Conservation (phyloP, 2,113 vertebrate genomes). For the Myotis davidii region DNA sequence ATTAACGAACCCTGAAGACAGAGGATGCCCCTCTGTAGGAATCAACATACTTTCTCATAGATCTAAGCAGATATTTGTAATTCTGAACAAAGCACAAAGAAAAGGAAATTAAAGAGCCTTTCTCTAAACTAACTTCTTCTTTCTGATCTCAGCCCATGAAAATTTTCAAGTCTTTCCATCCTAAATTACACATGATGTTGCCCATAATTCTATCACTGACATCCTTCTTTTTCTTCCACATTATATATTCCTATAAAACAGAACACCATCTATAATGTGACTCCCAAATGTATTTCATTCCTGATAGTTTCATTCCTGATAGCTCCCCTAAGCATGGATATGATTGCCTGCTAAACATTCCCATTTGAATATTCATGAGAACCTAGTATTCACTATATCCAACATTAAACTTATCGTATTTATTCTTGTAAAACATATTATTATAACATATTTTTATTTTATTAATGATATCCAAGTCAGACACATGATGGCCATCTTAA, state of each 20-base stretch:
- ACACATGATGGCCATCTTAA: not conserved
- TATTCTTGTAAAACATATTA: not conserved
- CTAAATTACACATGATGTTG: not conserved
- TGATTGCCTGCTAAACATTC: not conserved
- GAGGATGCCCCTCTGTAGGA: not conserved
- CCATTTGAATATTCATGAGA: not conserved
- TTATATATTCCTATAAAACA: not conserved
- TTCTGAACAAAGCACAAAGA: not conserved
- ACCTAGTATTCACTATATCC: not conserved
- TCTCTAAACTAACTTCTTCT: constrained; percentile 14
- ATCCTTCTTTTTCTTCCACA: not conserved
- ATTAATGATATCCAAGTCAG: not conserved
- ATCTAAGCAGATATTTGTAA: not conserved
- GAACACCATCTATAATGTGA: not conserved
- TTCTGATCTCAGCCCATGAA: not conserved
- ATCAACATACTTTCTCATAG: not conserved
- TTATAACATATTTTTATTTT: not conserved
- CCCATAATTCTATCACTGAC: not conserved
- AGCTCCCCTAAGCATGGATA: not conserved
- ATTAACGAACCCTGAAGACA: not conserved
- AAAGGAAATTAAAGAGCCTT: constrained; percentile 14
- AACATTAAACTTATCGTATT: not conserved
- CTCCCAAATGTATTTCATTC: not conserved
- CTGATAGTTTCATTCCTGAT: not conserved
- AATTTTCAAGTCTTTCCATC: not conserved